Conservation (phyloP, 2,113 vertebrate species). For the Amblyopsis rosae region DNA sequence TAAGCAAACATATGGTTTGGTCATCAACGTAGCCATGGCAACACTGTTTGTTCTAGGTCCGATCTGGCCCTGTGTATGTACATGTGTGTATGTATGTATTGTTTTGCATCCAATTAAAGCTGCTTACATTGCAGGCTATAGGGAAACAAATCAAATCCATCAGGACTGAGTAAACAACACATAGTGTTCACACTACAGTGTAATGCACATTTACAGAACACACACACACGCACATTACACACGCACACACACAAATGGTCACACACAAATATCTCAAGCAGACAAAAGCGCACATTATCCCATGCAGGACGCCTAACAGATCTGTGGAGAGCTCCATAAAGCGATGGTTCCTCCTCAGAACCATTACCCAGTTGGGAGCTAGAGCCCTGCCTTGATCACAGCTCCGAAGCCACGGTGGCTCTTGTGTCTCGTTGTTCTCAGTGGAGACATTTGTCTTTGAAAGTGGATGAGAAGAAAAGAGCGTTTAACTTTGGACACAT, state of each 20-base stretch:
- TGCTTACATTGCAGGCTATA: constrained; percentile 9
- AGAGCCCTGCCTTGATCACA: neutral
- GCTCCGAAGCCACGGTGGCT: neutral
- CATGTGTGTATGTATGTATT: constrained; percentile 10
- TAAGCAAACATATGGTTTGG: neutral
- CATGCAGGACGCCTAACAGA: neutral
- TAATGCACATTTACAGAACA: neutral
- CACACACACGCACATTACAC: constrained; percentile 2
- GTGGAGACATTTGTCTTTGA: neutral
- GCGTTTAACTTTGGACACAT: neutral
- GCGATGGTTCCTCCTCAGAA: constrained; percentile 20
- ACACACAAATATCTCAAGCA: neutral
- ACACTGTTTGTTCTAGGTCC: neutral
- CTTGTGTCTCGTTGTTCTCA: neutral
- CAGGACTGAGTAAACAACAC: constrained; percentile 23
- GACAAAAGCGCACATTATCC: neutral
- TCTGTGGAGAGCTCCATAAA: constrained; percentile 4
- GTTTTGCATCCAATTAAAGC: constrained; percentile 30
- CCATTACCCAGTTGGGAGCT: constrained; percentile 24
- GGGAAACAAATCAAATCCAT: constrained; percentile 37
- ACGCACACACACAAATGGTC: neutral
- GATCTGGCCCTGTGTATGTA: constrained; percentile 7
- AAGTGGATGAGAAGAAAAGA: neutral
- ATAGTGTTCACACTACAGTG: constrained; percentile 2
- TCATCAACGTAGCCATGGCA: neutral